phyloP scores from a whole-genome alignment of 2,113 vertebrate genomes.

The Neolamprologus devosi region DNA sequence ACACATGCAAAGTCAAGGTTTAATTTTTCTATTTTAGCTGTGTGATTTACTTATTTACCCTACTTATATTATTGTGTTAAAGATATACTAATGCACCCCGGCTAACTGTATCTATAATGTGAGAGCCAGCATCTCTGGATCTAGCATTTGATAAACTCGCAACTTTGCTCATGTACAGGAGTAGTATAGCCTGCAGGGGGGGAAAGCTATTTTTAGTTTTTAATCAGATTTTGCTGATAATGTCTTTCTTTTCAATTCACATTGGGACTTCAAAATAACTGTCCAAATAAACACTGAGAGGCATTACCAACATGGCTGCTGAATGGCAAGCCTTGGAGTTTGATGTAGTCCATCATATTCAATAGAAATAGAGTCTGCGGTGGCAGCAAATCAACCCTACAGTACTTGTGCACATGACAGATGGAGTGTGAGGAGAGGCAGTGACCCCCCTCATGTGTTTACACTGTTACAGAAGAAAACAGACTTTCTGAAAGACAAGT shows the following conservation, averaged over 20 bases:
- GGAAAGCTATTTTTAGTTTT: neutral
- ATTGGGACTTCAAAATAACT: neutral
- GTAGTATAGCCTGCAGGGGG: neutral
- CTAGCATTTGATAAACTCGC: neutral
- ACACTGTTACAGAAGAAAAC: neutral
- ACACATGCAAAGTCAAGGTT: neutral
- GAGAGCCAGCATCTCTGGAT: neutral
- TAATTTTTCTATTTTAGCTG: neutral
- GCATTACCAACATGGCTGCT: neutral
- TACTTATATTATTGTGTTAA: neutral
- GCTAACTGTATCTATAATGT: neutral
- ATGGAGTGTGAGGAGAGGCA: conserved; percentile 5
- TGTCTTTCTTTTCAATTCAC: neutral
- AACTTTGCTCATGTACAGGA: neutral
- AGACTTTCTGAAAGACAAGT: neutral
- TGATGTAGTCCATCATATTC: neutral
- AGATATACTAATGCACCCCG: neutral
- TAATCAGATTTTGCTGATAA: neutral
- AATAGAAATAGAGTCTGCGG: neutral
- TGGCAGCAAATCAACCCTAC: conserved; percentile 13
- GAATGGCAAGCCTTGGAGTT: neutral
- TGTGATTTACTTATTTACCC: neutral
- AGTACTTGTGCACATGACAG: conserved; percentile 8
- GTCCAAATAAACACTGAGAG: neutral
- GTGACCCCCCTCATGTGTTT: neutral